Percentiles rank a stretch among this genome's conserved stretches.
These are phyloP conservation scores for Parotia lawesii DNA, from an alignment of 2,113 vertebrate species.

Conservation along the genomic window DNA sequence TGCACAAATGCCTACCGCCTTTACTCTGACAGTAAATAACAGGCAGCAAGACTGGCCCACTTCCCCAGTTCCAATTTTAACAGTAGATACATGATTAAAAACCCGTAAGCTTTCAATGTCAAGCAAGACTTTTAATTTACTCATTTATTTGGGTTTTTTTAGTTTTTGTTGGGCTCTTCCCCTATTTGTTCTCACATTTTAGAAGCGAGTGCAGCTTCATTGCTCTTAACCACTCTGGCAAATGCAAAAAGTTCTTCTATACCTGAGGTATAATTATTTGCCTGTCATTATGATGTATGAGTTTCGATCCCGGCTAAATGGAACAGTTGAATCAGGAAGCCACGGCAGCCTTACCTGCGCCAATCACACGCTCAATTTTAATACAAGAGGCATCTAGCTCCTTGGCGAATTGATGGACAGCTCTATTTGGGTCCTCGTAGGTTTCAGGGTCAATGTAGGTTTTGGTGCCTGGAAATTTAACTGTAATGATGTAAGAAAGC, in stretches of 20 bases:
- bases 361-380: constrained; percentile 98
- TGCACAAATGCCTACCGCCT: background rate
- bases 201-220: constrained; percentile 53
- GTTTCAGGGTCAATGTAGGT: constrained; percentile 99
- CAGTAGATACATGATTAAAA: constrained; percentile 31
- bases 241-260: constrained; percentile 68
- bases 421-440: constrained; percentile 97
- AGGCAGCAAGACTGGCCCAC: background rate
- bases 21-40: background rate
- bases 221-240: constrained; percentile 59
- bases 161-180: background rate
- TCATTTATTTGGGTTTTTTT: background rate
- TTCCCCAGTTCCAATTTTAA: background rate
- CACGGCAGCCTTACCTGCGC: constrained; percentile 88
- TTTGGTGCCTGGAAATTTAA: constrained; percentile 99
- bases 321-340: constrained; percentile 75
- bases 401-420: constrained; percentile 99
- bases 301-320: constrained; percentile 73
- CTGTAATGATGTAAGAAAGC: constrained; percentile 97
- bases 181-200: constrained; percentile 41
- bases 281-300: constrained; percentile 87
- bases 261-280: constrained; percentile 85
- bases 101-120: constrained; percentile 4
- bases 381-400: constrained; percentile 99
- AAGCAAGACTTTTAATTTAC: constrained; percentile 29